These are phyloP conservation scores for Clistopyga incitator DNA, from an alignment of 2,888 invertebrate species.

Conservation along the genomic window DNA sequence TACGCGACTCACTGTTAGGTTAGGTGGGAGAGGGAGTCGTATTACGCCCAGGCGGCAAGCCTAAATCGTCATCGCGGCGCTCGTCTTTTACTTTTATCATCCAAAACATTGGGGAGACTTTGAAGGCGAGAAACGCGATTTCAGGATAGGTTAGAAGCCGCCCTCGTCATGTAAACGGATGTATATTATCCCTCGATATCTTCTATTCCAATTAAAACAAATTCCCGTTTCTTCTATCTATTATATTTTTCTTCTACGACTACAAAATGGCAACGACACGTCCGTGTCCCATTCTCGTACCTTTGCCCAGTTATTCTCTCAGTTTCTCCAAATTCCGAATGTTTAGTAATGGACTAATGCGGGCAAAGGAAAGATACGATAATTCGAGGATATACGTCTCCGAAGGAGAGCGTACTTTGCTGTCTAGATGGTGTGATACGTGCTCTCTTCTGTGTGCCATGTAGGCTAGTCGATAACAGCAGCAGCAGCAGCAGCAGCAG, in stretches of 20 bases:
- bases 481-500: slow-evolving; percentile 8
- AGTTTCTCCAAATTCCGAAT: neutral
- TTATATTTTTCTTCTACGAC: slow-evolving; percentile 50
- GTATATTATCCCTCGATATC: no score
- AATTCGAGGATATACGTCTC: neutral
- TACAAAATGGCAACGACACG: slow-evolving; percentile 70
- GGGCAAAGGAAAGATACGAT: neutral
- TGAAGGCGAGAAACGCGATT: neutral
- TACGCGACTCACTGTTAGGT: slow-evolving; percentile 64
- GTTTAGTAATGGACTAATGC: neutral
- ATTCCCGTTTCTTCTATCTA: neutral
- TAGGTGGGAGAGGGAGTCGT: slow-evolving; percentile 61
- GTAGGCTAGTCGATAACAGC: slow-evolving; percentile 19
- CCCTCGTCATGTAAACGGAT: no score
- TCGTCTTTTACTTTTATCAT: slow-evolving; percentile 63
- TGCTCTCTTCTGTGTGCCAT: slow-evolving; percentile 1
- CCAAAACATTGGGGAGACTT: slow-evolving; percentile 61
- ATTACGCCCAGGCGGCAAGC: slow-evolving; percentile 68
- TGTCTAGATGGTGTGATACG: neutral
- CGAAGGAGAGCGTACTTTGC: neutral
- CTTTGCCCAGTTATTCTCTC: slow-evolving; percentile 17
- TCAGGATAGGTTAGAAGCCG: slow-evolving; percentile 62
- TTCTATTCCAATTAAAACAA: neutral
- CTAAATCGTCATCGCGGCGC: slow-evolving; percentile 64
- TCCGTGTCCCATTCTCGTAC: slow-evolving; percentile 42